phyloP scores from a whole-genome alignment of 2,797 vertebrate species.

The Lepilemur ruficaudatus region DNA sequence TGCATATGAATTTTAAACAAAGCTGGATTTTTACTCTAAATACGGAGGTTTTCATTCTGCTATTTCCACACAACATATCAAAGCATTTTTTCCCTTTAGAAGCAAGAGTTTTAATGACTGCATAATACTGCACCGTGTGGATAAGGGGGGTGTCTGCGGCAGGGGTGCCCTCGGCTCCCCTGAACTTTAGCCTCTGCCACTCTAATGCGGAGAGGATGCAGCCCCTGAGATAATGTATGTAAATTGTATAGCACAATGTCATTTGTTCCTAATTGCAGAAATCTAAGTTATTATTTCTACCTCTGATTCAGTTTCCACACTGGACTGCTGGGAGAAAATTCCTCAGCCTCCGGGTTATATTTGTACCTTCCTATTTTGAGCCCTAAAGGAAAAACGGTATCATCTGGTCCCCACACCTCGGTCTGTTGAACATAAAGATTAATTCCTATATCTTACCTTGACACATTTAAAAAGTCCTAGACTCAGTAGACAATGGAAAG shows the following conservation, averaged over 20 bases:
- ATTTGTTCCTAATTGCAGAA: not conserved
- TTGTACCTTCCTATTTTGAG: not conserved
- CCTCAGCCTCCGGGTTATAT: not conserved
- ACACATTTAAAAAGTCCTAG: not conserved
- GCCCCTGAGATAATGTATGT: not conserved
- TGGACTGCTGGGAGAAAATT: not conserved
- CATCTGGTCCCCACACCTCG: not conserved
- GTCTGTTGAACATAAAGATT: not conserved
- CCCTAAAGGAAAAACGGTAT: not conserved
- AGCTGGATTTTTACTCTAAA: not conserved
- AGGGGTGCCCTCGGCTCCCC: not conserved
- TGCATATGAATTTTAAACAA: not conserved
- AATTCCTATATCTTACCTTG: not conserved
- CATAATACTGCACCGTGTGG: fast-evolving
- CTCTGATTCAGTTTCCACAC: not conserved
- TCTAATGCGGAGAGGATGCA: not conserved
- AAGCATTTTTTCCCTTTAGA: not conserved
- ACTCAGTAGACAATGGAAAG: not conserved
- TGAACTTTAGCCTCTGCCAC: not conserved
- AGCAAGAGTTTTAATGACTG: not conserved
- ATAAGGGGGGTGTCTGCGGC: fast-evolving
- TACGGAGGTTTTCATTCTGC: not conserved
- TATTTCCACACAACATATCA: no score
- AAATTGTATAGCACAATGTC: not conserved
- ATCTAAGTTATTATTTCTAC: not conserved